Conservation (phyloP, 1,140 invertebrate species). For the Pseudomyrmex flavicornis region DNA sequence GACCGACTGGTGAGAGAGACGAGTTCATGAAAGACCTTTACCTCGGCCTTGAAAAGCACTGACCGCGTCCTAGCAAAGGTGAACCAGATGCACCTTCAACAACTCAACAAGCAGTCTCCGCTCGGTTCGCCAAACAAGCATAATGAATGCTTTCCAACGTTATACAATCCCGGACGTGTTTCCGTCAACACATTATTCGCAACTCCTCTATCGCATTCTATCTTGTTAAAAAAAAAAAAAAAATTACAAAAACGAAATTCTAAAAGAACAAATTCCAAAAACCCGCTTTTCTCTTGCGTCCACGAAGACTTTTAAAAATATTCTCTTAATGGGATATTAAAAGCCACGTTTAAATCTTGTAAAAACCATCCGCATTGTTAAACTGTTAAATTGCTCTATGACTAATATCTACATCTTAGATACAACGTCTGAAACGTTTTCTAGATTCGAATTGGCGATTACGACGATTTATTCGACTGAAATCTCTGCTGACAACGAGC, state of each 20-base stretch:
- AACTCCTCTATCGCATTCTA: no score
- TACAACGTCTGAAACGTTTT: no score
- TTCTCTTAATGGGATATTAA: no score
- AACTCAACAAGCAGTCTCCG: slow-evolving; percentile 51
- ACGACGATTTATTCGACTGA: slow-evolving; percentile 17
- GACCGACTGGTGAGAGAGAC: slow-evolving; percentile 71
- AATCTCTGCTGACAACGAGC: neutral
- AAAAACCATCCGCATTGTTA: no score
- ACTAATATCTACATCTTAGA: no score
- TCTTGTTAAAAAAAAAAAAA: no score
- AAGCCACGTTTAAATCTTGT: no score
- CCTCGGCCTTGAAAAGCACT: slow-evolving; percentile 81
- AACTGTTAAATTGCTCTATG: no score
- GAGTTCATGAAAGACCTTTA: slow-evolving; percentile 77
- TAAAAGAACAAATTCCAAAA: no score
- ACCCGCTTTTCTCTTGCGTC: no score
- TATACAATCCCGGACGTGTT: slow-evolving; percentile 73
- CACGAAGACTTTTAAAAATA: no score
- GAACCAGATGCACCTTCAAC: slow-evolving; percentile 75
- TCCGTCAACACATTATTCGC: slow-evolving; percentile 48
- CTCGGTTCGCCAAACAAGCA: slow-evolving; percentile 72
- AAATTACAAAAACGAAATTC: no score
- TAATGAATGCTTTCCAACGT: slow-evolving; percentile 75
- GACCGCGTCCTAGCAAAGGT: slow-evolving; percentile 80
- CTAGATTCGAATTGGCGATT: neutral